A percentile compares a stretch with the other conserved stretches of the same genome.
phyloP scores from a whole-genome alignment of 2,888 invertebrate genomes.

The Halictus quadricinctus region DNA sequence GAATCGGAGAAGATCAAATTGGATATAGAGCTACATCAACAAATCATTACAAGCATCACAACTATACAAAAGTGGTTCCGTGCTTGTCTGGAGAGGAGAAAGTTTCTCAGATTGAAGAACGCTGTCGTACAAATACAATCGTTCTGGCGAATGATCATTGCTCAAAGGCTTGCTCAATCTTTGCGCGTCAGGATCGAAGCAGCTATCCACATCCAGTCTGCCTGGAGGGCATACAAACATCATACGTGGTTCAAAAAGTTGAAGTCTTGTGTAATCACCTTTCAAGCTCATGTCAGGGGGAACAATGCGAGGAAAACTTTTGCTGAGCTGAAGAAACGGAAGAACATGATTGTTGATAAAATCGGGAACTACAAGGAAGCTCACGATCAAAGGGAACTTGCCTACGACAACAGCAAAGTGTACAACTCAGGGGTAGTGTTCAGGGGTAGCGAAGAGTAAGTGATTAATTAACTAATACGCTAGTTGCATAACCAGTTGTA shows the following conservation, averaged over 20 bases:
- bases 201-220: slow-evolving; percentile 89
- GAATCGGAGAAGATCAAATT: slow-evolving; percentile 96
- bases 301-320: slow-evolving; percentile 86
- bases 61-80: slow-evolving; percentile 96
- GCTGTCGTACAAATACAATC: slow-evolving; percentile 91
- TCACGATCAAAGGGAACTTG: slow-evolving; percentile 49
- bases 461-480: slow-evolving; percentile 20
- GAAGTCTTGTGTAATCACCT: slow-evolving; percentile 84
- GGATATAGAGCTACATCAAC: slow-evolving; percentile 95
- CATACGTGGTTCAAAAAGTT: slow-evolving; percentile 88
- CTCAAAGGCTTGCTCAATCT: slow-evolving; percentile 83
- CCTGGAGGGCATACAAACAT: slow-evolving; percentile 89
- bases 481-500: not conserved
- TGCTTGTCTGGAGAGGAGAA: slow-evolving; percentile 89
- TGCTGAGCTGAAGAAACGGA: slow-evolving; percentile 81
- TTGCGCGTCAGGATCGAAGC: slow-evolving; percentile 84
- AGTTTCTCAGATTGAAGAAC: slow-evolving; percentile 89
- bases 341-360: slow-evolving; percentile 56
- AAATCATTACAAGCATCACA: slow-evolving; percentile 96
- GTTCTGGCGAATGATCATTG: slow-evolving; percentile 87
- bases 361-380: slow-evolving; percentile 57
- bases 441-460: slow-evolving; percentile 64
- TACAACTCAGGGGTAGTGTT: slow-evolving; percentile 34
- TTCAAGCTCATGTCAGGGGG: slow-evolving; percentile 90
- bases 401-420: slow-evolving; percentile 46